These are phyloP conservation scores for Campaea margaritaria DNA, from an alignment of 2,888 invertebrate species.

Conservation along the genomic window DNA sequence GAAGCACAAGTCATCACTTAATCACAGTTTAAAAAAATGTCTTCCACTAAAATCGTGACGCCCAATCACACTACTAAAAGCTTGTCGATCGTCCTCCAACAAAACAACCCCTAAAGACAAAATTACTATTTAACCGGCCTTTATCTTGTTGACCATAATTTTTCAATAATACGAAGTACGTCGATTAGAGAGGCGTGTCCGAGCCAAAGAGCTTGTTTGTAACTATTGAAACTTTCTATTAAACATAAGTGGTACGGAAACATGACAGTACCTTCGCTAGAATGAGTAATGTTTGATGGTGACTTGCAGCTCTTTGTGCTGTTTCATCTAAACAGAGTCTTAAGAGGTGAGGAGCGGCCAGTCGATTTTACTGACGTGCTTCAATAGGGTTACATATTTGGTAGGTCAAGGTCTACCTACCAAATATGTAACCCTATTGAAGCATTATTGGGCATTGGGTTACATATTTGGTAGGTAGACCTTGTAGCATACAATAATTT, in stretches of 20 bases:
- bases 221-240: constrained; percentile 40
- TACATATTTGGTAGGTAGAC: no score
- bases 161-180: constrained; percentile 29
- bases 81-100: constrained; percentile 1
- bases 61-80: background rate
- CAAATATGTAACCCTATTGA: no score
- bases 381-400: background rate
- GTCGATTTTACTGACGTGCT: background rate
- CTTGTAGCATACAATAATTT: no score
- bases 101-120: constrained; percentile 18
- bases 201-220: constrained; percentile 37
- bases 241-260: constrained; percentile 54
- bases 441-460: no score
- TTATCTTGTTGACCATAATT: constrained; percentile 31
- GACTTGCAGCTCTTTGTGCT: constrained; percentile 71
- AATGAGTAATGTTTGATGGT: constrained; percentile 71
- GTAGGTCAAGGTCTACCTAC: no score
- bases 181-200: constrained; percentile 36
- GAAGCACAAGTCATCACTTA: no score
- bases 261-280: constrained; percentile 61
- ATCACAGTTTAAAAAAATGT: no score
- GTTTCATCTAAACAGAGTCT: constrained; percentile 65
- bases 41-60: background rate
- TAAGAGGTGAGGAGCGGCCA: constrained; percentile 31
- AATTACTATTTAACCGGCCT: constrained; percentile 24